phyloP scores from a whole-genome alignment of 2,888 invertebrate species.

The Heliconius ismenius region DNA sequence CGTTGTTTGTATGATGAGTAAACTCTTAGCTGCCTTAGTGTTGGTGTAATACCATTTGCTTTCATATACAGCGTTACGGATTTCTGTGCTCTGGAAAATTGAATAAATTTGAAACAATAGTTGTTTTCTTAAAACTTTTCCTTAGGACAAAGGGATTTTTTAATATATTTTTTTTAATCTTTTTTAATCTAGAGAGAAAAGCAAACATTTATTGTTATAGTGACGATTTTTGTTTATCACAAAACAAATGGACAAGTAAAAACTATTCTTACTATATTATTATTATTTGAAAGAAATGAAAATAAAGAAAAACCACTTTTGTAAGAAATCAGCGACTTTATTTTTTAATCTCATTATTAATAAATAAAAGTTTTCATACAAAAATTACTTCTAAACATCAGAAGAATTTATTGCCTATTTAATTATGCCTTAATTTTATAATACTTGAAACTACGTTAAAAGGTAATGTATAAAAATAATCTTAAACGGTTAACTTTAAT shows the following conservation, averaged over 20 bases:
- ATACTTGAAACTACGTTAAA: conserved; percentile 62
- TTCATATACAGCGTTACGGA: conserved; percentile 59
- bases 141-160: too few species aligned
- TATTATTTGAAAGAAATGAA: background rate
- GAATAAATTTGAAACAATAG: too few species aligned
- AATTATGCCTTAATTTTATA: conserved; percentile 59
- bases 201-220: too few species aligned
- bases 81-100: conserved; percentile 55
- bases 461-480: conserved; percentile 62
- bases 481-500: conserved; percentile 55
- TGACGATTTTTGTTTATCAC: too few species aligned
- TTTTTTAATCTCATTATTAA: conserved; percentile 69
- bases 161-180: too few species aligned
- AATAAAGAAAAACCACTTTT: conserved; percentile 46
- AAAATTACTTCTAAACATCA: conserved; percentile 61
- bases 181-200: too few species aligned
- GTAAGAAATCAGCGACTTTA: conserved; percentile 67
- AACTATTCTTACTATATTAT: too few species aligned
- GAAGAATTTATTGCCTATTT: conserved; percentile 42
- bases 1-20: conserved; percentile 58
- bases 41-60: conserved; percentile 59
- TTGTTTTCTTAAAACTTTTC: too few species aligned
- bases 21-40: conserved; percentile 49
- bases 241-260: too few species aligned
- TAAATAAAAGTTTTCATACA: conserved; percentile 74